Evolutionary conservation across 2,797 vertebrate genomes (phyloP).

Genomic region (Peromyscus aztecus): DNA sequence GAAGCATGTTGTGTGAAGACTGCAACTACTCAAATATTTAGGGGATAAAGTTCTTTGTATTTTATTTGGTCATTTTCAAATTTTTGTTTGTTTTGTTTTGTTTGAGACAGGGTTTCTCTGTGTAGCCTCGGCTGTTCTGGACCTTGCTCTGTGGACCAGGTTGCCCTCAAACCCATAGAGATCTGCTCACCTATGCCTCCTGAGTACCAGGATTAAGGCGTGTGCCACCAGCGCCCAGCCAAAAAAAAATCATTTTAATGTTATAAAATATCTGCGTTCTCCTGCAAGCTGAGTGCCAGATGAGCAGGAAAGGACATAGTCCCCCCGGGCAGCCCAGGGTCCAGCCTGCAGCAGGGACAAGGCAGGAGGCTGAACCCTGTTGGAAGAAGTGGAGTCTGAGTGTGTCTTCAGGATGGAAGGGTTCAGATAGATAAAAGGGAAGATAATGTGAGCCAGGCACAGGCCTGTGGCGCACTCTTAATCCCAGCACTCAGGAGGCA

Average conservation of each 20-base stretch:
- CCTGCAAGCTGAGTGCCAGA: neutral
- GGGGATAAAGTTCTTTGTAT: neutral
- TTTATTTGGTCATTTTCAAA: neutral
- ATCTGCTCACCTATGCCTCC: neutral
- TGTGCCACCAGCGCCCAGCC: neutral
- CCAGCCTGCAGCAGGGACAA: no score
- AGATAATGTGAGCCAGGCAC: neutral
- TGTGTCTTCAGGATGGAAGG: neutral
- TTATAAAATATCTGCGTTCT: neutral
- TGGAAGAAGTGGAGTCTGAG: neutral
- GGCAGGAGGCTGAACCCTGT: neutral
- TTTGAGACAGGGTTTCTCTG: neutral
- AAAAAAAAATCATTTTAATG: neutral
- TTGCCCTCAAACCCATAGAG: neutral
- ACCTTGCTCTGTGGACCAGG: neutral
- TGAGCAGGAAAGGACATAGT: neutral
- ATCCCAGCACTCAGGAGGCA: neutral
- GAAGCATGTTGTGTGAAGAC: neutral
- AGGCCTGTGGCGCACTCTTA: accelerated
- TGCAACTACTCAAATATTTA: neutral
- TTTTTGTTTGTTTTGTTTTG: neutral
- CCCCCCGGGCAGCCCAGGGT: neutral
- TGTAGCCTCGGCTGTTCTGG: neutral
- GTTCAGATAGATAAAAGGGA: neutral
- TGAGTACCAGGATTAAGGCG: neutral